A percentile compares a stretch with the other conserved stretches of the same genome.
Evolutionary conservation across 2,888 invertebrate species (phyloP).

Genomic region (Oxystoma pomonae): DNA sequence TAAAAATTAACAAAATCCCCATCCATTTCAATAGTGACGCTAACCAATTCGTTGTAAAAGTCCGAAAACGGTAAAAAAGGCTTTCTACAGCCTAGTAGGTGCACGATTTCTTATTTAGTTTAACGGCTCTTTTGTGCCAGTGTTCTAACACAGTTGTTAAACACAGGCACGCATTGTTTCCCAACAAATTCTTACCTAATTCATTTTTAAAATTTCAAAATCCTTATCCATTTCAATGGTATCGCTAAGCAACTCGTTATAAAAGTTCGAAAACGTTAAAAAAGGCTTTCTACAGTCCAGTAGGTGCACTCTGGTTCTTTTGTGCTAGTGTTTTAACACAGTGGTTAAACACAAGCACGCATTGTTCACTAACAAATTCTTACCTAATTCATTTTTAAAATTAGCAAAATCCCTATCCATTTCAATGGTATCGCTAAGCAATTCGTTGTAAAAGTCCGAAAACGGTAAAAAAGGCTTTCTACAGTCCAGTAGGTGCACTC

Average conservation of each 20-base stretch:
- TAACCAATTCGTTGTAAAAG: conserved; percentile 91
- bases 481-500: conserved; percentile 74
- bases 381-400: conserved; percentile 66
- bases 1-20: conserved; percentile 88
- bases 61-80: conserved; percentile 81
- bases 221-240: conserved; percentile 92
- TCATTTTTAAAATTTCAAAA: conserved; percentile 82
- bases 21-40: conserved; percentile 91
- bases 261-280: conserved; percentile 85
- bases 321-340: too few species aligned
- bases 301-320: too few species aligned
- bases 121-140: too few species aligned
- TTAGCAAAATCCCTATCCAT: conserved; percentile 93
- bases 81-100: too few species aligned
- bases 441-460: conserved; percentile 92
- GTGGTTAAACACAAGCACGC: too few species aligned
- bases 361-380: too few species aligned
- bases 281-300: too few species aligned
- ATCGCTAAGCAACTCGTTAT: conserved; percentile 91
- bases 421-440: conserved; percentile 86
- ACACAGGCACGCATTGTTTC: too few species aligned
- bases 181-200: too few species aligned
- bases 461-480: conserved; percentile 79
- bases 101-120: conserved; percentile 44
- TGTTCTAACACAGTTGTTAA: too few species aligned